These are phyloP conservation scores for Epinotia bilunana DNA, from an alignment of 2,888 invertebrate species.

Conservation along the genomic window DNA sequence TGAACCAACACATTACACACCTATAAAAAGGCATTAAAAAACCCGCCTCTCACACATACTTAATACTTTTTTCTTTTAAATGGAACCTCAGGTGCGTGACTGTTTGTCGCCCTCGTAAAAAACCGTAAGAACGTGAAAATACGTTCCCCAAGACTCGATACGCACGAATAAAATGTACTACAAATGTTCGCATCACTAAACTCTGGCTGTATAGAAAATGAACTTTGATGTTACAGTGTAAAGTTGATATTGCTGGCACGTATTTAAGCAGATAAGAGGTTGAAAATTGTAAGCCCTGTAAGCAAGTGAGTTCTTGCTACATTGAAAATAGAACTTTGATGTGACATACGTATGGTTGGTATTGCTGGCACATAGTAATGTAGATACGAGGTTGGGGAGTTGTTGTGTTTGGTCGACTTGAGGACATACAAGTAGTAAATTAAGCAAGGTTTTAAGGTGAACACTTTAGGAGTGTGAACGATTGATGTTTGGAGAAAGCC, in stretches of 20 bases:
- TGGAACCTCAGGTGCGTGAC: constrained; percentile 32
- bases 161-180: constrained; percentile 25
- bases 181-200: background rate
- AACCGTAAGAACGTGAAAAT: constrained; percentile 39
- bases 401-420: background rate
- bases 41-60: background rate
- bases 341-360: background rate
- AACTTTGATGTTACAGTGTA: background rate
- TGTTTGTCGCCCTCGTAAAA: constrained; percentile 40
- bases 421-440: constrained; percentile 7
- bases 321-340: background rate
- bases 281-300: background rate
- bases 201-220: background rate
- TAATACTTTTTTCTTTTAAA: constrained; percentile 5
- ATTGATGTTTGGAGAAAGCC: no score
- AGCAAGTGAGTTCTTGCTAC: background rate
- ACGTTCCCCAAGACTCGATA: constrained; percentile 38
- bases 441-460: constrained; percentile 2
- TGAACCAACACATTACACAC: constrained; percentile 20
- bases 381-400: background rate
- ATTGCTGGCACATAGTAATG: background rate
- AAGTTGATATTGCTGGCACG: background rate
- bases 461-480: background rate
- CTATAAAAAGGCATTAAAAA: constrained; percentile 1
- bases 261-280: constrained; percentile 1